A percentile compares a stretch with the other conserved stretches of the same genome.
These are phyloP conservation scores for Chaetops frenatus DNA, from an alignment of 2,113 vertebrate species.

Conservation along the genomic window DNA sequence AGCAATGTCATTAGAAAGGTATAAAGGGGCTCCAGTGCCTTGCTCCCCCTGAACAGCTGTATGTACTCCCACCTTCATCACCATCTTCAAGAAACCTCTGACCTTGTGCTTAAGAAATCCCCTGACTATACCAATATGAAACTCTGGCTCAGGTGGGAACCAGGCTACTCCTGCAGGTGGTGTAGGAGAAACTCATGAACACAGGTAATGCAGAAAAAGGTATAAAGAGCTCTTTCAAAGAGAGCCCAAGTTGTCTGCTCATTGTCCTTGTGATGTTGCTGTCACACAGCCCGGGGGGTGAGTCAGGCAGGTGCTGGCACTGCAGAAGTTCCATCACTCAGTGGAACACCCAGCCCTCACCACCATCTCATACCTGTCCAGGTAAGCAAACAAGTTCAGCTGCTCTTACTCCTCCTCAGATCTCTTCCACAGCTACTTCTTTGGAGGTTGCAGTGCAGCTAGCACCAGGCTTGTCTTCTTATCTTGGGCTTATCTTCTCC, in stretches of 20 bases:
- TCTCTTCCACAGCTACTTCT: neutral
- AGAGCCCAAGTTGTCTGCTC: accelerated
- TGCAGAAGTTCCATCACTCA: neutral
- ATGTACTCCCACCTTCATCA: neutral
- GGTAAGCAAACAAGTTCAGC: neutral
- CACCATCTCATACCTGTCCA: neutral
- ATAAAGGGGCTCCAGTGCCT: neutral
- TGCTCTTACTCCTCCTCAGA: neutral
- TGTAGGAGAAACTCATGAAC: neutral
- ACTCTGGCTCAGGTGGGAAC: neutral
- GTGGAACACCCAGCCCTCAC: neutral
- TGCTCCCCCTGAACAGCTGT: neutral
- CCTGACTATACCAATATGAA: neutral
- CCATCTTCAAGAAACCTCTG: neutral
- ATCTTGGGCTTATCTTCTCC: neutral
- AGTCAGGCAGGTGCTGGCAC: accelerated
- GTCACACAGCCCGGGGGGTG: accelerated
- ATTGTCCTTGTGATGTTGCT: accelerated
- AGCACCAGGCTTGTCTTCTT: neutral
- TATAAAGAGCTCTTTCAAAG: neutral
- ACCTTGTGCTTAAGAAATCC: neutral
- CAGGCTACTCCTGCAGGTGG: neutral
- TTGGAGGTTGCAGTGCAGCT: neutral
- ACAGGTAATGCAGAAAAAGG: neutral
- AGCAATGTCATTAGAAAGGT: neutral